Evolutionary conservation across 1,140 invertebrate genomes (phyloP), one percentile per base, ranked within the genome.

Genomic region (Nymphalis io): DNA sequence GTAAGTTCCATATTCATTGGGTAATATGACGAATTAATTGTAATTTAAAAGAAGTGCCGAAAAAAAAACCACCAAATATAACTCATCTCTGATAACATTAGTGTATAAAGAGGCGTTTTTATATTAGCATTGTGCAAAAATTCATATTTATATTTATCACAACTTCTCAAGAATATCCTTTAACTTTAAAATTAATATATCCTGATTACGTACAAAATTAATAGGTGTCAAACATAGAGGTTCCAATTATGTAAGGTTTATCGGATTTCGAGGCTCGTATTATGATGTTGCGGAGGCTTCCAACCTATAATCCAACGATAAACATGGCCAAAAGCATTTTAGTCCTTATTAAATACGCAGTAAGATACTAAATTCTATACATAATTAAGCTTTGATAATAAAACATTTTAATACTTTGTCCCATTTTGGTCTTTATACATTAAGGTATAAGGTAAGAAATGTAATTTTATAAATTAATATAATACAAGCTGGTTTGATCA

Each of bases 181-280:
- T 12, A 42, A 42, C 1, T 18, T n/a, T n/a, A 46, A 46, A 46
- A 46, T 46, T 46, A 46, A n/a, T n/a, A 46, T n/a, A n/a, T 46
- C 42, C 42, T 51, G 53, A 66, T 66, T 58, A 57, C 13, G 39
- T 27, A 57, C 18, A 51, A 66, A 66, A 66, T 66, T 42, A 66
- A 66, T 66, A 66, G 53, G 53, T 66, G 63, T 66, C 51, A 58
- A 66, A 58, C 63, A 58, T 57, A 66, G 53, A 58, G 63, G 63
- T 55, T 66, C 63, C 51, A 66, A 66, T 66, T 66, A 66, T 39
- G 53, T 51, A 39, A 39, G 63, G 63, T 66, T 66, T 66, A 66
- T 66, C 63, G 63, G 63, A 57, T 66, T 66, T 58, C 63, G 51
- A 33, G 46, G 51, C 40, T 58, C 20, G 39, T 39, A 58, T 58